Conservation (phyloP, 1,140 invertebrate genomes). For the Zaprionus ghesquierei region DNA sequence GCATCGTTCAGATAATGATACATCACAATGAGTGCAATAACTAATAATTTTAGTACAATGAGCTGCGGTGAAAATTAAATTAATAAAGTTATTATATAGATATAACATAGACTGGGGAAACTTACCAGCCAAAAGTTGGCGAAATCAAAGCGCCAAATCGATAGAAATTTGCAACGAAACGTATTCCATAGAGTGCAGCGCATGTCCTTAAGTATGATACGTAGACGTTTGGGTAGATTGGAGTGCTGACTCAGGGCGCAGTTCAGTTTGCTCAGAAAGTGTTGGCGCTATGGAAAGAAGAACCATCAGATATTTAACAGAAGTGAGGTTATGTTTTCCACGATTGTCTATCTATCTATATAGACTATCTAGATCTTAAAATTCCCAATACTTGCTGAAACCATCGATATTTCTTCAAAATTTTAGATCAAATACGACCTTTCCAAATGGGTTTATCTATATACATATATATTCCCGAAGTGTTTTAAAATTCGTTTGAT, state of each 20-base stretch:
- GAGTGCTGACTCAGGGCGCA: conserved; percentile 1
- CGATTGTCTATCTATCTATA: too few species aligned
- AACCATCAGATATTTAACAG: too few species aligned
- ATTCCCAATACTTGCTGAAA: too few species aligned
- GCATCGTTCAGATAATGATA: conserved; percentile 60
- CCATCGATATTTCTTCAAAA: too few species aligned
- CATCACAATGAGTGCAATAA: conserved; percentile 50
- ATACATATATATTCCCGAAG: too few species aligned
- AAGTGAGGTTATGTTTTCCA: too few species aligned
- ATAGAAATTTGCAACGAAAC: conserved; percentile 33
- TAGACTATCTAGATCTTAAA: too few species aligned
- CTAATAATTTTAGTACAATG: conserved; percentile 26
- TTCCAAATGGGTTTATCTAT: too few species aligned
- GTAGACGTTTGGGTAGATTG: conserved; percentile 6
- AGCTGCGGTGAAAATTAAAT: conserved; percentile 28
- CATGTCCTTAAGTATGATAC: conserved; percentile 44
- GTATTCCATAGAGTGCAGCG: conserved; percentile 3
- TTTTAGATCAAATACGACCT: too few species aligned
- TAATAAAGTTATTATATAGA: not conserved
- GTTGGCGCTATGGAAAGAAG: conserved; percentile 23
- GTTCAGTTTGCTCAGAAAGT: conserved; percentile 24
- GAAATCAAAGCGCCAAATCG: conserved; percentile 38
- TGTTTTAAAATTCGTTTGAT: too few species aligned
- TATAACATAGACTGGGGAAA: not conserved
- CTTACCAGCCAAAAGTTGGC: conserved; percentile 37